Percentiles rank a stretch among this genome's conserved stretches.
Evolutionary conservation across 2,888 invertebrate species (phyloP).

Genomic region (Drosophila maculinotata): DNA sequence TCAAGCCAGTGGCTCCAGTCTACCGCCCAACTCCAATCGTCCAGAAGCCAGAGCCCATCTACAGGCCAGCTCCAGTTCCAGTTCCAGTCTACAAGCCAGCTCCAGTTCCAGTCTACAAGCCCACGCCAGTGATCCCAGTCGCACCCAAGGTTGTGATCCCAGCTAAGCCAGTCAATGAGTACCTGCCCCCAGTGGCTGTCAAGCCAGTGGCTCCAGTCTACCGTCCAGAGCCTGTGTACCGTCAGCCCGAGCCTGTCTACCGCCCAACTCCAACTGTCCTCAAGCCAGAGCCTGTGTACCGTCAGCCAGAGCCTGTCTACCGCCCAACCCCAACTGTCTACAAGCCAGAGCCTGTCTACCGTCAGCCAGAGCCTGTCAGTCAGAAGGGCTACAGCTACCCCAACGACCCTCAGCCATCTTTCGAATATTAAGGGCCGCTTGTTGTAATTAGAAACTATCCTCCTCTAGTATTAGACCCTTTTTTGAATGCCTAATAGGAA

Average conservation of each 20-base stretch:
- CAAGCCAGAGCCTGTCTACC: conserved; percentile 27
- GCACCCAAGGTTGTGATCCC: conserved; percentile 14
- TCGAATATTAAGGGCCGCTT: conserved; percentile 67
- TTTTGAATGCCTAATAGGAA: conserved; percentile 40
- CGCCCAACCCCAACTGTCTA: neutral
- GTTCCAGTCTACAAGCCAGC: conserved; percentile 13
- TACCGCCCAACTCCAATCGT: conserved; percentile 16
- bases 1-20: conserved; percentile 4
- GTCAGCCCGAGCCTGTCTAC: conserved; percentile 1
- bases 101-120: neutral
- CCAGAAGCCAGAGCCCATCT: conserved; percentile 2
- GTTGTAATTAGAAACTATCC: conserved; percentile 52
- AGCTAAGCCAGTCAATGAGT: conserved; percentile 31
- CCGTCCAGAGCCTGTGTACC: conserved; percentile 22
- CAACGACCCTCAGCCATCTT: conserved; percentile 81
- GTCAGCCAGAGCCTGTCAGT: conserved; percentile 41
- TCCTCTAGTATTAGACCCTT: conserved; percentile 76
- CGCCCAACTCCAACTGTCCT: conserved; percentile 5
- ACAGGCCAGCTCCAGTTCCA: conserved; percentile 27
- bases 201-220: conserved; percentile 31
- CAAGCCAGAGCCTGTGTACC: conserved; percentile 13
- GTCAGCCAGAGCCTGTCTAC: conserved; percentile 17
- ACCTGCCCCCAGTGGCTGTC: conserved; percentile 38
- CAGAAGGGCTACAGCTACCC: conserved; percentile 78
- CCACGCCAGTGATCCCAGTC: conserved; percentile 31